Percentiles rank a stretch among this genome's conserved stretches.
These are phyloP conservation scores for Thera obeliscata DNA, from an alignment of 2,888 invertebrate species.

Conservation along the genomic window DNA sequence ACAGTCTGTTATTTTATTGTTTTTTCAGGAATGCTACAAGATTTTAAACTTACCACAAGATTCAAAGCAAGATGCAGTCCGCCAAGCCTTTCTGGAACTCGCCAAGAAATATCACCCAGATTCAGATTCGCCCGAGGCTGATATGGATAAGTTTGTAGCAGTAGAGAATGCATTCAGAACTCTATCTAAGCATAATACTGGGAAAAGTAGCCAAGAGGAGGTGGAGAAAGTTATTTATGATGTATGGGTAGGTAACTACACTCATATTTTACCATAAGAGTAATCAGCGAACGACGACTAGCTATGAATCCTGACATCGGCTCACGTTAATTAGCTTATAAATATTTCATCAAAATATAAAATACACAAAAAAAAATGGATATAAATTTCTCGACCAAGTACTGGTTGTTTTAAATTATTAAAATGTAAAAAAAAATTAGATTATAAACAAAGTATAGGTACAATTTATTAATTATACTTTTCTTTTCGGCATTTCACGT, in stretches of 20 bases:
- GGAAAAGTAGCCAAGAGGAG: constrained; percentile 74
- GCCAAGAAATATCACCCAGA: constrained; percentile 95
- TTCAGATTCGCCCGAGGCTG: constrained; percentile 88
- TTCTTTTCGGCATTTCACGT: constrained; percentile 82
- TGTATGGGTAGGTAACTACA: constrained; percentile 67
- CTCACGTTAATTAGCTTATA: constrained; percentile 85
- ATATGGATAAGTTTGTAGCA: constrained; percentile 88
- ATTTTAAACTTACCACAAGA: constrained; percentile 87
- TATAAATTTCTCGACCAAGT: constrained; percentile 84
- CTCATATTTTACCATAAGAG: not conserved
- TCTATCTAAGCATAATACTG: constrained; percentile 87
- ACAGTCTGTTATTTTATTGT: not conserved
- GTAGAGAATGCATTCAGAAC: constrained; percentile 91
- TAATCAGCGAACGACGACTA: constrained; percentile 79
- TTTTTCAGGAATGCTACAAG: constrained; percentile 86
- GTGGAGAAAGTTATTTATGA: constrained; percentile 85
- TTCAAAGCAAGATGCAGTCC: constrained; percentile 89
- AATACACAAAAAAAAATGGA: constrained; percentile 84
- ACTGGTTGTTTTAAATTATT: constrained; percentile 85
- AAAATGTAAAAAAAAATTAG: constrained; percentile 85
- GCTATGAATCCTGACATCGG: constrained; percentile 85
- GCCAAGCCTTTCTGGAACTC: constrained; percentile 88
- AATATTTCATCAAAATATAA: constrained; percentile 85
- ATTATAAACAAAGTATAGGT: constrained; percentile 84
- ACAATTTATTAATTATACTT: constrained; percentile 85